These are phyloP conservation scores for Syrrhaptes paradoxus DNA, from an alignment of 2,113 vertebrate genomes.

Conservation along the genomic window DNA sequence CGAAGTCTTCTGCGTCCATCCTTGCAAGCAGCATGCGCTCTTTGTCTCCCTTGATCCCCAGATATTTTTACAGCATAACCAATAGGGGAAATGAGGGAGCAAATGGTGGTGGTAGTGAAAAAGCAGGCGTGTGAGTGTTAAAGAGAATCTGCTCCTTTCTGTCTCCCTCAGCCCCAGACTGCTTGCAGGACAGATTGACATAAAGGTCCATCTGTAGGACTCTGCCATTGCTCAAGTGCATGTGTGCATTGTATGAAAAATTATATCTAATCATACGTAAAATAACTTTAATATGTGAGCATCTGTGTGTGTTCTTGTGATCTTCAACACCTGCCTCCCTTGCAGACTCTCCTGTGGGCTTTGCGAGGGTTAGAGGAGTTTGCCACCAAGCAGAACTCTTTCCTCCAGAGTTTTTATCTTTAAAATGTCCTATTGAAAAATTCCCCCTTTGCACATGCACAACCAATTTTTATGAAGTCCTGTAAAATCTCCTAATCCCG, in stretches of 20 bases:
- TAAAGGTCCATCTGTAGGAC: neutral
- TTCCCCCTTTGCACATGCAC: neutral
- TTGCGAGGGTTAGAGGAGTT: neutral
- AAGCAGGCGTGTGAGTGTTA: neutral
- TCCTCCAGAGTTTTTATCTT: neutral
- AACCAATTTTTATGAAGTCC: neutral
- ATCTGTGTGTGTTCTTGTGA: neutral
- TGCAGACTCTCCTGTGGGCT: neutral
- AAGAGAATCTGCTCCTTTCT: neutral
- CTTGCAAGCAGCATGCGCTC: neutral
- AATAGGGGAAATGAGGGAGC: neutral
- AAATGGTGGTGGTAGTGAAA: neutral
- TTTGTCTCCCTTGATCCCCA: neutral
- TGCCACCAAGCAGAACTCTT: neutral
- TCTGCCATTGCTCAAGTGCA: neutral
- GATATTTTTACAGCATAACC: neutral
- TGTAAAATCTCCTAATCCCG: neutral
- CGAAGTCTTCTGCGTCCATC: neutral
- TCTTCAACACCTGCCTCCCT: neutral
- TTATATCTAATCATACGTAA: neutral
- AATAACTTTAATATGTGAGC: neutral
- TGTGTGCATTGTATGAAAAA: neutral
- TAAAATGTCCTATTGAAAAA: conserved; percentile 3
- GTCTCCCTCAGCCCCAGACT: neutral
- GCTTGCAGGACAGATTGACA: neutral